Percentiles rank a stretch among this genome's conserved stretches.
These are phyloP conservation scores for Miltochrista miniata DNA, from an alignment of 2,888 invertebrate species.

Conservation along the genomic window DNA sequence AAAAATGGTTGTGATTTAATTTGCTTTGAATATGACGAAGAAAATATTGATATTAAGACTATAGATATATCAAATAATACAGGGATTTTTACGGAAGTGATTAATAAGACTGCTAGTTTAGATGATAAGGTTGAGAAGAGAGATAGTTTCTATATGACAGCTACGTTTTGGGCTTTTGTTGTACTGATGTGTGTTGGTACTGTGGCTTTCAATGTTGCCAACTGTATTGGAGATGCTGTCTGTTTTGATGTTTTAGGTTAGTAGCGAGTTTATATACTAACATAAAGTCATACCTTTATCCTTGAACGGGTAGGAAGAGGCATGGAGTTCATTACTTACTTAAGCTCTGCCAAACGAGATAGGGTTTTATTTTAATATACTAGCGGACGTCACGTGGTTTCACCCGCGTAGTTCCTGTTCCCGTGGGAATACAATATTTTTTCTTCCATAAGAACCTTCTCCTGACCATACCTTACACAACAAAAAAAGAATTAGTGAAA, in stretches of 20 bases:
- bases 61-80: conserved; percentile 14
- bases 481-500: too few species aligned
- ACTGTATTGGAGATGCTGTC: conserved; percentile 94
- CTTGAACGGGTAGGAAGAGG: too few species aligned
- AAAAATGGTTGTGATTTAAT: conserved; percentile 58
- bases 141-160: conserved; percentile 81
- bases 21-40: conserved; percentile 57
- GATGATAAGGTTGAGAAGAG: conserved; percentile 17
- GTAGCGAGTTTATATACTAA: conserved; percentile 24
- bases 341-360: too few species aligned
- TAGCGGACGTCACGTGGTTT: too few species aligned
- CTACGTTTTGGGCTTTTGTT: conserved; percentile 89
- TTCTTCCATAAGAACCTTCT: too few species aligned
- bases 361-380: too few species aligned
- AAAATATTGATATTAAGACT: conserved; percentile 28
- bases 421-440: too few species aligned
- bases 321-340: too few species aligned
- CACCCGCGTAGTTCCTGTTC: too few species aligned
- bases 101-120: conserved; percentile 23
- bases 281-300: too few species aligned
- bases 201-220: conserved; percentile 92
- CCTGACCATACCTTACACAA: too few species aligned
- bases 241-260: conserved; percentile 94
- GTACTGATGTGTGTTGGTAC: conserved; percentile 88
- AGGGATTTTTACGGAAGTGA: conserved; percentile 13